Evolutionary conservation across 2,888 invertebrate species (phyloP).

Genomic region (Limnephilus lunatus): DNA sequence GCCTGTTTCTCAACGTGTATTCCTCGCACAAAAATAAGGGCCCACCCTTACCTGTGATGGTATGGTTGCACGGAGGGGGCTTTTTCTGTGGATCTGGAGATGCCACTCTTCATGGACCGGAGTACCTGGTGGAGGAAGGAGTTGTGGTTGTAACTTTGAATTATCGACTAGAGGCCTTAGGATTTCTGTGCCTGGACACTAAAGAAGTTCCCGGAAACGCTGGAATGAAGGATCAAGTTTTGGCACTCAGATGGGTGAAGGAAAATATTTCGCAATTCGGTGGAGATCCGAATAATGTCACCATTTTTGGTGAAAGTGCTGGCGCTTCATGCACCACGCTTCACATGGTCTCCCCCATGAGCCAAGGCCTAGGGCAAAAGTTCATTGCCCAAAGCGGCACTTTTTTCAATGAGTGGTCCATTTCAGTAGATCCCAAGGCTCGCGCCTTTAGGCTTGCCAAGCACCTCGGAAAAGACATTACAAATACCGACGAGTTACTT

Average conservation of each 20-base stretch:
- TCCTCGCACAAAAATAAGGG: constrained; percentile 67
- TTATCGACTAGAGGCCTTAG: constrained; percentile 72
- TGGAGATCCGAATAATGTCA: constrained; percentile 73
- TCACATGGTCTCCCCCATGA: constrained; percentile 74
- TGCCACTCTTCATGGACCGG: constrained; percentile 71
- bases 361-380: constrained; percentile 72
- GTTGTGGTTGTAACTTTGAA: constrained; percentile 73
- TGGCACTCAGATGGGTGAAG: constrained; percentile 73
- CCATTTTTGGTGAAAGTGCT: constrained; percentile 75
- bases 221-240: constrained; percentile 75
- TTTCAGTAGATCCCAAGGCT: constrained; percentile 56
- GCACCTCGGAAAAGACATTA: constrained; percentile 59
- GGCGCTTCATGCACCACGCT: constrained; percentile 71
- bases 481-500: constrained; percentile 50
- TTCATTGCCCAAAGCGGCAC: constrained; percentile 71
- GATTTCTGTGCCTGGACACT: constrained; percentile 72
- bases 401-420: constrained; percentile 69
- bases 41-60: constrained; percentile 69
- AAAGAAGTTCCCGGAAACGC: constrained; percentile 74
- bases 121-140: constrained; percentile 71
- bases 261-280: constrained; percentile 72
- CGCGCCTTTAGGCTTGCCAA: constrained; percentile 63
- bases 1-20: constrained; percentile 74
- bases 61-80: constrained; percentile 71
- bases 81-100: constrained; percentile 71